Evolutionary conservation across 2,113 vertebrate genomes (phyloP).

Genomic region (Meriones unguiculatus): DNA sequence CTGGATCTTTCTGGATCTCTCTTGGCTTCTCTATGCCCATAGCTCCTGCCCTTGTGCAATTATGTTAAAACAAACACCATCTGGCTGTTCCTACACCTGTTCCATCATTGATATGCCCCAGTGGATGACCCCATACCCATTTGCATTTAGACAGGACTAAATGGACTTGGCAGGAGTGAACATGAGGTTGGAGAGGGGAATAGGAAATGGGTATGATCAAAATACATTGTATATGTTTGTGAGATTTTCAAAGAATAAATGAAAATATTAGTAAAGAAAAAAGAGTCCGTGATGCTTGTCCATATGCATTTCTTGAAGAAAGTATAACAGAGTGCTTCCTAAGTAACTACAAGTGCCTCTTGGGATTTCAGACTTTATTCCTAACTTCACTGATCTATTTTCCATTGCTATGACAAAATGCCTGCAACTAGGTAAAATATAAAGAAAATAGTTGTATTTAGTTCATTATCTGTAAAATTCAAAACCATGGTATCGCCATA

Average conservation of each 20-base stretch:
- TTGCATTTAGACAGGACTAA: not conserved
- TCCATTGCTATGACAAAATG: not conserved
- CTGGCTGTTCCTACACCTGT: not conserved
- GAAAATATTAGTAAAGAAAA: not conserved
- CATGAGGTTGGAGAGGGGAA: not conserved
- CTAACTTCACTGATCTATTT: not conserved
- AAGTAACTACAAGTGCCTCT: not conserved
- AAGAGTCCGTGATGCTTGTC: not conserved
- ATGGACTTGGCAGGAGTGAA: not conserved
- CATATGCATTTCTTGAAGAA: constrained; percentile 31
- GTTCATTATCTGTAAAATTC: not conserved
- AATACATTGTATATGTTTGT: not conserved
- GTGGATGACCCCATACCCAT: not conserved
- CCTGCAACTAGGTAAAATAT: not conserved
- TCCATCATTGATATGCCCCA: not conserved
- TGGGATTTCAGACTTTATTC: constrained; percentile 5
- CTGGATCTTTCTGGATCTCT: not conserved
- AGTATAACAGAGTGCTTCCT: not conserved
- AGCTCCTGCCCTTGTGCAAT: not conserved
- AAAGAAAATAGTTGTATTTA: not conserved
- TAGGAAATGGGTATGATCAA: not conserved
- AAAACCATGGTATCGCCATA: not conserved
- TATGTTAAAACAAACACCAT: constrained; percentile 4
- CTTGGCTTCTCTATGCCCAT: not conserved
- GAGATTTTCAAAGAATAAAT: not conserved